These are phyloP conservation scores for Hyles euphorbiae DNA, from an alignment of 1,140 invertebrate genomes.

Conservation along the genomic window DNA sequence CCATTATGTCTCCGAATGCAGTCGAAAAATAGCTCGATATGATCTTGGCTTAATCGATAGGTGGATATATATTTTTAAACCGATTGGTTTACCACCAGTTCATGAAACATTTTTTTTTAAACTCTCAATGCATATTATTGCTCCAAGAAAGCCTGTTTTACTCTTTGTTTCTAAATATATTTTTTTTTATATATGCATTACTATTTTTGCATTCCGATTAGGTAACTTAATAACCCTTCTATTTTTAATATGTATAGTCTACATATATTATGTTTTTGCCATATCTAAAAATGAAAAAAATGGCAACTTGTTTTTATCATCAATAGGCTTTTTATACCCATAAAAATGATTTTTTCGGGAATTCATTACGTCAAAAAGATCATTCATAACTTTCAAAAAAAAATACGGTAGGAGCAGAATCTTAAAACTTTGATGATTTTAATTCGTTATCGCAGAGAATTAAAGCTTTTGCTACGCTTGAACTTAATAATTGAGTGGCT, in stretches of 20 bases:
- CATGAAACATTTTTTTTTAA: conserved; percentile 13
- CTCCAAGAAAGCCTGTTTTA: conserved; percentile 23
- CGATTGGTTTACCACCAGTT: conserved; percentile 14
- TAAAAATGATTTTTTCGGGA: conserved; percentile 9
- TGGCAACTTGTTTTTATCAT: conserved; percentile 9
- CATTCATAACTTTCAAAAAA: conserved; percentile 22
- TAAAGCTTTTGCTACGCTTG: conserved; percentile 12
- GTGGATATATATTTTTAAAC: conserved; percentile 17
- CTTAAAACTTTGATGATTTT: conserved; percentile 12
- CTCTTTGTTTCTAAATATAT: conserved; percentile 12
- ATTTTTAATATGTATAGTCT: conserved; percentile 9
- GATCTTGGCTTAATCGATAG: conserved; percentile 23
- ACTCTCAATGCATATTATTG: conserved; percentile 21
- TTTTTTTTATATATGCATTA: conserved; percentile 15
- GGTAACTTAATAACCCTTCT: conserved; percentile 12
- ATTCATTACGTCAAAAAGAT: conserved; percentile 26
- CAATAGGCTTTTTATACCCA: conserved; percentile 17
- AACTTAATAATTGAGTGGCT: conserved; percentile 10
- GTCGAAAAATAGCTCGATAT: conserved; percentile 28
- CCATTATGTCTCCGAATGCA: conserved; percentile 7
- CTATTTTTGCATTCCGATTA: conserved; percentile 5
- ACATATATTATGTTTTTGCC: conserved; percentile 13
- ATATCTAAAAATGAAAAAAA: conserved; percentile 17
- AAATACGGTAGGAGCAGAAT: conserved; percentile 11
- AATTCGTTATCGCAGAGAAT: conserved; percentile 14